Evolutionary conservation across 2,888 invertebrate genomes (phyloP).

Genomic region (Cephonodes hylas): DNA sequence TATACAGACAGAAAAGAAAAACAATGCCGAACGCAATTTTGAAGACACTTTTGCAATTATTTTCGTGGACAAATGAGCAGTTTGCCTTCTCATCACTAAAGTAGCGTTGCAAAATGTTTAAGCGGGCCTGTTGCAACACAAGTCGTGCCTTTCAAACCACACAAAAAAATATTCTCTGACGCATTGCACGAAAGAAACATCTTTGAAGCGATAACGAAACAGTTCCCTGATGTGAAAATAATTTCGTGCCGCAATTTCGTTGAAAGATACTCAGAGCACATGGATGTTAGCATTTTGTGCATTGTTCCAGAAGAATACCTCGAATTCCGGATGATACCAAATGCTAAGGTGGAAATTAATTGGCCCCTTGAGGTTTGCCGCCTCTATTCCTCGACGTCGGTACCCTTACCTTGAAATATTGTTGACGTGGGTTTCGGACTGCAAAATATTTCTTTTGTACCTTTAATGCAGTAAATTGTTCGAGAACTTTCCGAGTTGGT

Average conservation of each 20-base stretch:
- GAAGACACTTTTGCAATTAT: conserved; percentile 54
- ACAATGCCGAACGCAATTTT: neutral
- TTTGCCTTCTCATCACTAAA: conserved; percentile 66
- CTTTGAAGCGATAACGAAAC: neutral
- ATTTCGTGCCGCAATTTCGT: conserved; percentile 12
- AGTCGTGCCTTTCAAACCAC: conserved; percentile 47
- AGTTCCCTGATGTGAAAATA: conserved; percentile 3
- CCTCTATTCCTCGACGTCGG: conserved; percentile 36
- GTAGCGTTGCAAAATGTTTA: conserved; percentile 61
- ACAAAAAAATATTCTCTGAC: conserved; percentile 32
- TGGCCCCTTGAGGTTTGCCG: conserved; percentile 50
- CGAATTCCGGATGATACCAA: conserved; percentile 39
- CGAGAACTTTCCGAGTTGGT: conserved; percentile 50
- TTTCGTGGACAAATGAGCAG: conserved; percentile 68
- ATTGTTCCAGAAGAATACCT: conserved; percentile 9
- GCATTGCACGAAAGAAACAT: conserved; percentile 11
- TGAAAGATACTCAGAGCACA: conserved; percentile 12
- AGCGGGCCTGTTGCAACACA: conserved; percentile 51
- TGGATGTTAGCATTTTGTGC: conserved; percentile 8
- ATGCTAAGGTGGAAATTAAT: conserved; percentile 56
- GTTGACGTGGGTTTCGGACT: conserved; percentile 29
- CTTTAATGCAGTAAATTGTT: conserved; percentile 34
- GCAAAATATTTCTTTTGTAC: conserved; percentile 33
- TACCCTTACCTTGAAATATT: conserved; percentile 39
- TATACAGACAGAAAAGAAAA: neutral